Conservation (phyloP, 53 echinoderm and acorn worm species). For the Antedon mediterranea region DNA sequence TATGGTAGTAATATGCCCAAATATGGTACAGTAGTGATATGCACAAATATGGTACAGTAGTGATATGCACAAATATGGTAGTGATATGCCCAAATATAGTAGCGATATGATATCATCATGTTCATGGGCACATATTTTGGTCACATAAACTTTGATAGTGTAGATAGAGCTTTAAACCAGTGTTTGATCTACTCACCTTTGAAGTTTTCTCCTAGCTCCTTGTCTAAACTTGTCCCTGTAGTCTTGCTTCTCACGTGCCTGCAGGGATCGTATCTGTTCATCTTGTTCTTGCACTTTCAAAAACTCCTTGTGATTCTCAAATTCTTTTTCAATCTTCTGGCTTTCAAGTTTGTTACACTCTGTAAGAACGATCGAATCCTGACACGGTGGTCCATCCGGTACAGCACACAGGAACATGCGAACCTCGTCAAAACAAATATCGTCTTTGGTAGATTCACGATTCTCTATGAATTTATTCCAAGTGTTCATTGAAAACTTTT, state of each 20-base stretch:
- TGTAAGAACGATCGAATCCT: slow-evolving; percentile 20
- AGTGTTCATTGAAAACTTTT: slow-evolving; percentile 58
- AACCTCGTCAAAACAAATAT: slow-evolving; percentile 61
- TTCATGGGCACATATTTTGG: too few relatives aligned
- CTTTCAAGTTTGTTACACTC: slow-evolving; percentile 48
- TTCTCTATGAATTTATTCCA: slow-evolving; percentile 74
- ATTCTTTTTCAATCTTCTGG: slow-evolving; percentile 53
- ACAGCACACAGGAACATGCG: slow-evolving; percentile 83
- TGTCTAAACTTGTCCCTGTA: slow-evolving; percentile 67
- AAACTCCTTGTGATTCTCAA: slow-evolving; percentile 54
- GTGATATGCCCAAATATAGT: too few relatives aligned
- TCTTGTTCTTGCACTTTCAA: slow-evolving; percentile 73
- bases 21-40: too few relatives aligned
- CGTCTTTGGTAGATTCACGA: slow-evolving; percentile 33
- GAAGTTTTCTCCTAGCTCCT: slow-evolving; percentile 70
- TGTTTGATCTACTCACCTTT: too few relatives aligned
- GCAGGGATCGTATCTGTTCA: slow-evolving; percentile 63
- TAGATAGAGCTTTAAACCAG: too few relatives aligned
- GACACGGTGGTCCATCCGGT: slow-evolving; percentile 24
- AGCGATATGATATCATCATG: too few relatives aligned
- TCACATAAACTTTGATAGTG: not conserved
- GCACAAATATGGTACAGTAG: too few relatives aligned
- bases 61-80: too few relatives aligned
- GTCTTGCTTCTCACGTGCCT: slow-evolving; percentile 66
- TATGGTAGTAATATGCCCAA: too few relatives aligned